These are phyloP conservation scores for Sandelia bainsii DNA, from an alignment of 2,797 vertebrate genomes.

Conservation along the genomic window DNA sequence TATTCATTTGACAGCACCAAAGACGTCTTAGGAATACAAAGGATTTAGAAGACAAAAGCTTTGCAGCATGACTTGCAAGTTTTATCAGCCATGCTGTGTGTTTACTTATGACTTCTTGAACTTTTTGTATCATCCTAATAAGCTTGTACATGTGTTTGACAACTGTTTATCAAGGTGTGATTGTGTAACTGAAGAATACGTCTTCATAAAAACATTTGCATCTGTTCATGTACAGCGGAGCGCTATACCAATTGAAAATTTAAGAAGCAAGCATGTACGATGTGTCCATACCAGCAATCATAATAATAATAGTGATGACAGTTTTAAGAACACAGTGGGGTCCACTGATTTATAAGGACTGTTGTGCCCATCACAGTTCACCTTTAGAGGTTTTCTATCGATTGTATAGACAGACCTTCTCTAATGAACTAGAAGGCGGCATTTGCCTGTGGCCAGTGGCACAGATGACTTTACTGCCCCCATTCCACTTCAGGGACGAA, in stretches of 20 bases:
- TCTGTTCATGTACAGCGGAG: too few species aligned
- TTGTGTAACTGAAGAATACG: neutral
- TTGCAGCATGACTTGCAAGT: constrained; percentile 61
- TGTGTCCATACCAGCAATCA: neutral
- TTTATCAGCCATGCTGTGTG: constrained; percentile 52
- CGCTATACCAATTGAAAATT: neutral
- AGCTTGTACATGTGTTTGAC: constrained; percentile 25
- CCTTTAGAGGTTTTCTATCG: constrained; percentile 40
- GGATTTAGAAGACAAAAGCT: constrained; percentile 39
- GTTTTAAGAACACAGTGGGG: neutral
- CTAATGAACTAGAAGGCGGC: constrained; percentile 43
- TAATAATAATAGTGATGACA: constrained; percentile 5
- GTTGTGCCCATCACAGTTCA: constrained; percentile 14
- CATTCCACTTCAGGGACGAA: constrained; percentile 33
- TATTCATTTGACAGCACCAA: constrained; percentile 67
- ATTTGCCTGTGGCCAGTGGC: constrained; percentile 42
- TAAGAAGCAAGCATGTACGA: neutral
- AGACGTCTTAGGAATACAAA: constrained; percentile 64
- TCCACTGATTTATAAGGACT: constrained; percentile 35
- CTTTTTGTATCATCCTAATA: constrained; percentile 26
- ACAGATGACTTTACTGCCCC: constrained; percentile 43
- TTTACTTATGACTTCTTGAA: constrained; percentile 55
- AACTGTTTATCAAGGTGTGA: neutral
- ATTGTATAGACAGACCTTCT: constrained; percentile 36
- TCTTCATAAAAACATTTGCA: neutral